Conservation (phyloP, 1,140 invertebrate species). For the Pemphigus obesinymphae region DNA sequence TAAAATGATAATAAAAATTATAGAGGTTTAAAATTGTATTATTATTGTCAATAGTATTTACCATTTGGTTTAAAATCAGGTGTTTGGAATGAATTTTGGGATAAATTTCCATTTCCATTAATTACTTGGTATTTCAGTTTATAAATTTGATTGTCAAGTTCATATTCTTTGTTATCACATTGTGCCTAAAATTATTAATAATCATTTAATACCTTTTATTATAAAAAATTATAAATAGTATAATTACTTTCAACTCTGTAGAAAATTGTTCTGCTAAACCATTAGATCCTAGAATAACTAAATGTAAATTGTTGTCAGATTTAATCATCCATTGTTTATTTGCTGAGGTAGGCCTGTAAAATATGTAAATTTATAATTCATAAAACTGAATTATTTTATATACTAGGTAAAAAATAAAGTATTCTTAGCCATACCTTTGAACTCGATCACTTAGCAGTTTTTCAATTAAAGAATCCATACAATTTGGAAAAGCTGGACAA, state of each 20-base stretch:
- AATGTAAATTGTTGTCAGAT: conserved; percentile 65
- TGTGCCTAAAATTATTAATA: conserved; percentile 57
- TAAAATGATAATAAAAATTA: conserved; percentile 51
- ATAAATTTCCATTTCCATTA: conserved; percentile 75
- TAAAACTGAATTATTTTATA: not conserved
- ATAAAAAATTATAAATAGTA: not conserved
- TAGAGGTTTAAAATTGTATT: conserved; percentile 1
- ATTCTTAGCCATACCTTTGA: conserved; percentile 56
- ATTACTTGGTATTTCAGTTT: conserved; percentile 79
- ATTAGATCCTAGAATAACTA: conserved; percentile 70
- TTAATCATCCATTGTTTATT: conserved; percentile 63
- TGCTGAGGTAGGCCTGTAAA: conserved; percentile 61
- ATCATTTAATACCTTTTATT: not conserved
- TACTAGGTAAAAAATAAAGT: not conserved
- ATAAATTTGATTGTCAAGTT: conserved; percentile 76
- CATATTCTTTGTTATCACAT: conserved; percentile 78
- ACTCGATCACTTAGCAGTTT: conserved; percentile 67
- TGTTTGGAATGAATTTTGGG: conserved; percentile 70
- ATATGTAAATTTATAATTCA: not conserved
- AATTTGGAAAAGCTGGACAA: conserved; percentile 84
- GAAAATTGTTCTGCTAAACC: conserved; percentile 73
- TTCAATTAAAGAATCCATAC: conserved; percentile 81
- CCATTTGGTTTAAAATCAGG: conserved; percentile 71
- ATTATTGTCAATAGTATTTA: conserved; percentile 49
- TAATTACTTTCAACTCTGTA: conserved; percentile 53